A percentile compares a stretch with the other conserved stretches of the same genome.
Conservation (phyloP, 2,113 vertebrate genomes). For the Bujurquina vittata region DNA sequence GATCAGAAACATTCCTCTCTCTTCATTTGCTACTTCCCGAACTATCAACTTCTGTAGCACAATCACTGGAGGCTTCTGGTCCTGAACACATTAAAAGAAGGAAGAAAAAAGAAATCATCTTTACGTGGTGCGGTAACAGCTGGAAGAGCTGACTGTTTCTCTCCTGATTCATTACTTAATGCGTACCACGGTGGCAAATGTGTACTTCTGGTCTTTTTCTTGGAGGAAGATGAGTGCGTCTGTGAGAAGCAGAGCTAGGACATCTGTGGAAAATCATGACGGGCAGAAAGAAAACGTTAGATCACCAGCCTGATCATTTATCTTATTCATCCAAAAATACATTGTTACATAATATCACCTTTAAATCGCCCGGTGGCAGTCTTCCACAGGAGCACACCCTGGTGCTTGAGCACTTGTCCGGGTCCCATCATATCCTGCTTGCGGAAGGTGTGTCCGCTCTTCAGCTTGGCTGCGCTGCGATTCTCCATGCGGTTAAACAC, state of each 20-base stretch:
- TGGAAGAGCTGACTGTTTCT: too few relatives aligned
- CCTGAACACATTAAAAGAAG: conserved; percentile 72
- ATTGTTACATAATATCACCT: conserved; percentile 73
- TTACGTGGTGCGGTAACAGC: not conserved
- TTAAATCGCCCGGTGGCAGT: conserved; percentile 96
- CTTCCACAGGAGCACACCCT: conserved; percentile 94
- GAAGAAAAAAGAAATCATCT: not conserved
- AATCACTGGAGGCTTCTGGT: conserved; percentile 95
- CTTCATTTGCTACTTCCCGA: conserved; percentile 95
- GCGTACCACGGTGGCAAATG: conserved; percentile 92
- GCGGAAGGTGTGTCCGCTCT: conserved; percentile 88
- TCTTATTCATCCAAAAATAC: not conserved
- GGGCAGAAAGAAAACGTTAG: not conserved
- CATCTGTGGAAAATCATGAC: conserved; percentile 78
- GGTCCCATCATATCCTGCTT: conserved; percentile 89
- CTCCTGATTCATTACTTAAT: not conserved
- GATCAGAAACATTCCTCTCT: conserved; percentile 96
- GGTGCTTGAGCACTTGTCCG: conserved; percentile 85
- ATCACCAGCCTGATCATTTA: not conserved
- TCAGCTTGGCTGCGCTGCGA: conserved; percentile 90
- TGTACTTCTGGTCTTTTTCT: conserved; percentile 95
- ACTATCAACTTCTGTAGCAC: conserved; percentile 95
- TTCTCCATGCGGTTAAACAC: conserved; percentile 92
- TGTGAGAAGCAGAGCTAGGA: conserved; percentile 88
- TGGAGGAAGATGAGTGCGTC: conserved; percentile 91